These are phyloP conservation scores for Ibidorhyncha struthersii DNA, from an alignment of 2,113 vertebrate species.

Conservation along the genomic window DNA sequence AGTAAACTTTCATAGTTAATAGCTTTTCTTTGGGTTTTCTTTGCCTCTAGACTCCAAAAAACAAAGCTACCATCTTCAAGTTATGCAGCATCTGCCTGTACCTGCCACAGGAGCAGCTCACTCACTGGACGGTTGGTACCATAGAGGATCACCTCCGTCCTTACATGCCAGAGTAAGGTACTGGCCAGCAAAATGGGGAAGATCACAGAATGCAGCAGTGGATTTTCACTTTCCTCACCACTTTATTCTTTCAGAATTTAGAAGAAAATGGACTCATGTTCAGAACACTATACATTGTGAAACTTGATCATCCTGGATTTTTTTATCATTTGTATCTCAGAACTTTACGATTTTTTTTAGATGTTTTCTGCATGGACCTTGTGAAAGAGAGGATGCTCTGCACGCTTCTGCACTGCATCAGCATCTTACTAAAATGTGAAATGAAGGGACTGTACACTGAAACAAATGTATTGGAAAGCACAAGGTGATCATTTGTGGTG, in stretches of 20 bases:
- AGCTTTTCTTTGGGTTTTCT: neutral
- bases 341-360: constrained; percentile 80
- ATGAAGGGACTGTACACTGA: constrained; percentile 92
- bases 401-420: constrained; percentile 84
- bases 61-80: constrained; percentile 99
- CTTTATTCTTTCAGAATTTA: constrained; percentile 82
- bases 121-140: constrained; percentile 97
- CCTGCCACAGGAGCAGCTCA: constrained; percentile 99
- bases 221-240: constrained; percentile 84
- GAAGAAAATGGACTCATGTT: constrained; percentile 95
- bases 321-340: constrained; percentile 82
- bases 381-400: constrained; percentile 92
- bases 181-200: constrained; percentile 85
- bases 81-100: constrained; percentile 99
- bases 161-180: constrained; percentile 96
- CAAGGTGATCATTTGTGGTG: constrained; percentile 83
- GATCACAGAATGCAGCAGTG: constrained; percentile 86
- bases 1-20: neutral
- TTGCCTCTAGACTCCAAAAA: constrained; percentile 92
- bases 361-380: constrained; percentile 92
- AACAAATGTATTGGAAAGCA: constrained; percentile 83
- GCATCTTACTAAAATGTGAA: constrained; percentile 87
- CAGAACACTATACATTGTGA: constrained; percentile 93
- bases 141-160: constrained; percentile 97
- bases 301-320: constrained; percentile 87